Evolutionary conservation across 2,797 vertebrate species (phyloP).

Genomic region (Acrocephalus scirpaceus): DNA sequence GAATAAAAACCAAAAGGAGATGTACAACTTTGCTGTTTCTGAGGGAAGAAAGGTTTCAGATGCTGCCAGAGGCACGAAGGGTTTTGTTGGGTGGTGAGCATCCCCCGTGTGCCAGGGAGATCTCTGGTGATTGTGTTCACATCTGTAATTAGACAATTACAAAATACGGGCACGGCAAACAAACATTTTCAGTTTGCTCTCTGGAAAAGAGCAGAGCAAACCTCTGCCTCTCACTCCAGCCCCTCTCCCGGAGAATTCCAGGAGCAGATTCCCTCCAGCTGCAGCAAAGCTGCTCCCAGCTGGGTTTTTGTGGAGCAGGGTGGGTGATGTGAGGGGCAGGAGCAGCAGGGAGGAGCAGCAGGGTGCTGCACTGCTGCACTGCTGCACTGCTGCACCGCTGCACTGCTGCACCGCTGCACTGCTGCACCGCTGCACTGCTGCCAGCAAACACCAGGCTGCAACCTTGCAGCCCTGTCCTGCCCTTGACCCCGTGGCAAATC

Average conservation of each 20-base stretch:
- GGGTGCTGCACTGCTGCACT: no score
- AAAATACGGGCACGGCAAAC: background rate
- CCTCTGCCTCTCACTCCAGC: background rate
- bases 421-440: background rate
- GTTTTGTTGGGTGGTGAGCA: background rate
- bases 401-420: background rate
- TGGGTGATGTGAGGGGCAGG: background rate
- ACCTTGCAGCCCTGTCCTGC: constrained; percentile 25
- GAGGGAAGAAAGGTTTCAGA: background rate
- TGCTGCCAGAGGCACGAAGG: background rate
- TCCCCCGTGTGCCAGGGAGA: background rate
- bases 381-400: background rate
- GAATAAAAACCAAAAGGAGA: background rate
- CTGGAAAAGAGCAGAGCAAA: background rate
- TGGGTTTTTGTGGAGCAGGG: background rate
- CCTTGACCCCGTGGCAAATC: constrained; percentile 41
- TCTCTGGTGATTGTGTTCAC: background rate
- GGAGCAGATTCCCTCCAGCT: background rate
- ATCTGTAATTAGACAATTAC: background rate
- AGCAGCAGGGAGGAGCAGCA: background rate
- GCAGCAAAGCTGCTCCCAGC: background rate
- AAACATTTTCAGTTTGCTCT: background rate
- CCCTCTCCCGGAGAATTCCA: background rate
- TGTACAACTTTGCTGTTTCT: background rate
- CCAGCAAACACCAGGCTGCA: background rate